Evolutionary conservation across 2,113 vertebrate species (phyloP).

Genomic region (Trinectes maculatus): DNA sequence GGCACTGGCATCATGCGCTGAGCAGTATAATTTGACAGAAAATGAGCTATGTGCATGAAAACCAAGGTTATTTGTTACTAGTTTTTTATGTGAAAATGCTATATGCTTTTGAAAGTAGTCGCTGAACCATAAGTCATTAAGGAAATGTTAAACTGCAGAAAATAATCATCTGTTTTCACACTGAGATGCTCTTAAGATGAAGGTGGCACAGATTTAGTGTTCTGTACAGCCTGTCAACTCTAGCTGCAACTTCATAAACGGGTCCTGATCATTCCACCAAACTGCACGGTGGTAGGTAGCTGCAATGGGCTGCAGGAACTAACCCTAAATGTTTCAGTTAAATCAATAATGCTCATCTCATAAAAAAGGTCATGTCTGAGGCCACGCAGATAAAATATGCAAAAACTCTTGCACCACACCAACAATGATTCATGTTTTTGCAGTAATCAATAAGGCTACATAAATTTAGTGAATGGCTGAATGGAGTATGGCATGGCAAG

Average conservation of each 20-base stretch:
- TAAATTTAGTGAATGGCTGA: constrained; percentile 21
- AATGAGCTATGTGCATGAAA: not conserved
- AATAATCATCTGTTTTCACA: not conserved
- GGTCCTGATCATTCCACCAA: not conserved
- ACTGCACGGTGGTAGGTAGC: not conserved
- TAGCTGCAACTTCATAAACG: not conserved
- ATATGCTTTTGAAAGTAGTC: not conserved
- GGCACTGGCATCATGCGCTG: not conserved
- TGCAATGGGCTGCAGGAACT: not conserved
- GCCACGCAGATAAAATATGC: not conserved
- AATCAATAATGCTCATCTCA: constrained; percentile 2
- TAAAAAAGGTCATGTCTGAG: not conserved
- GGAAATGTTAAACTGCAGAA: not conserved
- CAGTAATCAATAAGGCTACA: not conserved
- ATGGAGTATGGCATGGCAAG: constrained; percentile 31
- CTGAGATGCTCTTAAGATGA: not conserved
- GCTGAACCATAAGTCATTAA: not conserved
- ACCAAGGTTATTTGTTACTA: not conserved
- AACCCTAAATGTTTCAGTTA: not conserved
- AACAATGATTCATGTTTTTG: not conserved
- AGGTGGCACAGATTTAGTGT: no score
- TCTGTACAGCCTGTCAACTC: not conserved
- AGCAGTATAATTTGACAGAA: constrained; percentile 6
- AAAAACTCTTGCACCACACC: not conserved
- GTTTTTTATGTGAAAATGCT: constrained; percentile 28